Conservation (phyloP, 2,113 vertebrate species). For the Lampris incognitus region DNA sequence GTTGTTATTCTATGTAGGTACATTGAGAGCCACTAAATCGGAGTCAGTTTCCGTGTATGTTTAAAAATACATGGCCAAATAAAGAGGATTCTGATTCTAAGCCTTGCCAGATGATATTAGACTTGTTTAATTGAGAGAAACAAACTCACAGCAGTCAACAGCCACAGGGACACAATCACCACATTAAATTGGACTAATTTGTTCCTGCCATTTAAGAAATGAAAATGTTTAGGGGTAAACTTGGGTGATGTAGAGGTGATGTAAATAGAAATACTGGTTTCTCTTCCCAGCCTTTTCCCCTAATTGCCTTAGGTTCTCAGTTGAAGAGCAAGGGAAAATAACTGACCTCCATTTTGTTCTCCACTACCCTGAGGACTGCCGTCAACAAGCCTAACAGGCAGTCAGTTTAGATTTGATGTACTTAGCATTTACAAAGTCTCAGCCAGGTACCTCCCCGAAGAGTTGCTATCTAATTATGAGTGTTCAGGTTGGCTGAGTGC, state of each 20-base stretch:
- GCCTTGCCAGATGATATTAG: conserved; percentile 6
- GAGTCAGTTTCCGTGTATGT: too few species aligned
- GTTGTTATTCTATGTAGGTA: too few species aligned
- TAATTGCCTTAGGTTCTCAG: conserved; percentile 34
- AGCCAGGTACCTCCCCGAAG: conserved; percentile 53
- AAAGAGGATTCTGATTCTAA: background rate
- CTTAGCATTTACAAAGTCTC: conserved; percentile 41
- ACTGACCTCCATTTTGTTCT: conserved; percentile 43
- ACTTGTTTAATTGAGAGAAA: conserved; percentile 51
- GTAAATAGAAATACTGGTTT: conserved; percentile 52
- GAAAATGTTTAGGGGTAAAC: conserved; percentile 22
- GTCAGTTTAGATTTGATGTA: conserved; percentile 43
- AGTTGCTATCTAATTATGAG: conserved; percentile 55
- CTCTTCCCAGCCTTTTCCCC: conserved; percentile 18
- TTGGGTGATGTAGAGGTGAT: conserved; percentile 32
- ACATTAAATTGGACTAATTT: conserved; percentile 38
- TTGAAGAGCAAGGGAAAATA: conserved; percentile 44
- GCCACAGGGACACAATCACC: conserved; percentile 39
- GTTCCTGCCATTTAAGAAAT: conserved; percentile 60
- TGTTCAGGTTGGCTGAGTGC: conserved; percentile 37
- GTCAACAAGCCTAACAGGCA: conserved; percentile 40
- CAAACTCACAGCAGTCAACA: conserved; percentile 44
- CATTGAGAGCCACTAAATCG: too few species aligned
- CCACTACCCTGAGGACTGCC: conserved; percentile 27
- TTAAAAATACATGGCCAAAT: too few species aligned